A percentile compares a stretch with the other conserved stretches of the same genome.
Conservation (phyloP, 2,113 vertebrate species). For the Nesogale talazaci region DNA sequence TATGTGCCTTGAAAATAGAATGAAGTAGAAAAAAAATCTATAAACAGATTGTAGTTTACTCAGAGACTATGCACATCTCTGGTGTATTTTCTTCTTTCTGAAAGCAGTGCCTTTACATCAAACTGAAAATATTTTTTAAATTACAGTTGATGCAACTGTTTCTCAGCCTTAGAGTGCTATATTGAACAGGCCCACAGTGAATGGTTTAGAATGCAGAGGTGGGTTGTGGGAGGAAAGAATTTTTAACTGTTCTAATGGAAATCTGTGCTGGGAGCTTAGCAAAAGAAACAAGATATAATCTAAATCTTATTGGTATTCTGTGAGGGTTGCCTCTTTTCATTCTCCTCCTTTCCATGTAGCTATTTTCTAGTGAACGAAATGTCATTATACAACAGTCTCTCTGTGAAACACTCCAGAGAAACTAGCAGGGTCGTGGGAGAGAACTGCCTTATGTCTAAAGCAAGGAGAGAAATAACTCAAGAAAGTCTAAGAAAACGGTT, state of each 20-base stretch:
- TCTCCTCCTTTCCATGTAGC: conserved; percentile 36
- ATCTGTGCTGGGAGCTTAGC: conserved; percentile 47
- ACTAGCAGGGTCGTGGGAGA: conserved; percentile 10
- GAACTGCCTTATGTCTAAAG: conserved; percentile 44
- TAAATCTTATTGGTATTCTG: conserved; percentile 50
- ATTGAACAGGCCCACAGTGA: conserved; percentile 10
- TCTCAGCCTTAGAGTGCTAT: conserved; percentile 32
- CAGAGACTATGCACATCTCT: conserved; percentile 21
- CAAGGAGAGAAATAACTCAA: conserved; percentile 44
- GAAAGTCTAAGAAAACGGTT: conserved; percentile 45
- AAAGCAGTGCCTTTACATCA: conserved; percentile 24
- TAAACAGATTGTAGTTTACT: conserved; percentile 1
- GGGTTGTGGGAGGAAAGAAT: conserved; percentile 61
- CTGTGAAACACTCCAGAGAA: conserved; percentile 29
- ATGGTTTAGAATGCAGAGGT: conserved; percentile 62
- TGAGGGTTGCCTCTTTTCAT: conserved; percentile 50
- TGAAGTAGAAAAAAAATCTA: conserved; percentile 53
- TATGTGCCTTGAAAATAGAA: conserved; percentile 25
- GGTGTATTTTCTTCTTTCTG: conserved; percentile 14
- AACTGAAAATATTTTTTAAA: background rate
- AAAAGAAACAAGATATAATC: conserved; percentile 54
- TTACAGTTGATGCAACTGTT: background rate
- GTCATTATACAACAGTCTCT: conserved; percentile 34
- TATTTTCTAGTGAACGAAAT: conserved; percentile 60
- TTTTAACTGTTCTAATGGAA: conserved; percentile 62